Evolutionary conservation across 1,140 invertebrate species (phyloP).

Genomic region (Bradysia coprophila): DNA sequence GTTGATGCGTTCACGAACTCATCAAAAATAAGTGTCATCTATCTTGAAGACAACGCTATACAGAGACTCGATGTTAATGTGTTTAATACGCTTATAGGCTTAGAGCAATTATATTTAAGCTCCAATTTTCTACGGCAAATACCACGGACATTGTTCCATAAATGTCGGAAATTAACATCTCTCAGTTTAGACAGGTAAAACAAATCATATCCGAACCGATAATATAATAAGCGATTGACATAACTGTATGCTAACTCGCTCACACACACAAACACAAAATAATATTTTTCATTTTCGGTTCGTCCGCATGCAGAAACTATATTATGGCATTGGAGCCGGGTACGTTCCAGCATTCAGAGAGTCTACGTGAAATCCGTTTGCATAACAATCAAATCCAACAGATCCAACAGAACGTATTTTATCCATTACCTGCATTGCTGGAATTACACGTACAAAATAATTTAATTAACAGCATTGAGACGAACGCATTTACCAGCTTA

Average conservation of each 20-base stretch:
- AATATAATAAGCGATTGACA: too few relatives aligned
- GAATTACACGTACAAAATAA: slow-evolving; percentile 82
- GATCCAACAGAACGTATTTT: slow-evolving; percentile 61
- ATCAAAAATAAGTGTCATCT: slow-evolving; percentile 55
- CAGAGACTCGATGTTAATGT: slow-evolving; percentile 50
- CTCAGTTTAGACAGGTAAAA: slow-evolving; percentile 81
- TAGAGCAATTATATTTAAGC: slow-evolving; percentile 68
- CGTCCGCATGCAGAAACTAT: too few relatives aligned
- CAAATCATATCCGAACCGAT: too few relatives aligned
- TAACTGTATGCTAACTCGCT: too few relatives aligned
- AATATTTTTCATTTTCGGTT: too few relatives aligned
- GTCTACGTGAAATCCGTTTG: slow-evolving; percentile 62
- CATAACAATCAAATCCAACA: slow-evolving; percentile 65
- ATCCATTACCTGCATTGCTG: slow-evolving; percentile 53
- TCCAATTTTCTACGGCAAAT: slow-evolving; percentile 68
- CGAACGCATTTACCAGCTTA: slow-evolving; percentile 63
- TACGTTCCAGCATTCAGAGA: slow-evolving; percentile 53
- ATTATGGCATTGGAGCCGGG: slow-evolving; percentile 61
- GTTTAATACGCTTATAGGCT: slow-evolving; percentile 47
- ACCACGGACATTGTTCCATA: slow-evolving; percentile 50
- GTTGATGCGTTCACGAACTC: slow-evolving; percentile 65
- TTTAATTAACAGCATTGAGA: slow-evolving; percentile 57
- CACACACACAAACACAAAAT: too few relatives aligned
- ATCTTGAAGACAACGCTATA: slow-evolving; percentile 76
- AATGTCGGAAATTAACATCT: slow-evolving; percentile 54